phyloP scores from a whole-genome alignment of 2,113 vertebrate genomes.

The Petrocephalus microphthalmus region DNA sequence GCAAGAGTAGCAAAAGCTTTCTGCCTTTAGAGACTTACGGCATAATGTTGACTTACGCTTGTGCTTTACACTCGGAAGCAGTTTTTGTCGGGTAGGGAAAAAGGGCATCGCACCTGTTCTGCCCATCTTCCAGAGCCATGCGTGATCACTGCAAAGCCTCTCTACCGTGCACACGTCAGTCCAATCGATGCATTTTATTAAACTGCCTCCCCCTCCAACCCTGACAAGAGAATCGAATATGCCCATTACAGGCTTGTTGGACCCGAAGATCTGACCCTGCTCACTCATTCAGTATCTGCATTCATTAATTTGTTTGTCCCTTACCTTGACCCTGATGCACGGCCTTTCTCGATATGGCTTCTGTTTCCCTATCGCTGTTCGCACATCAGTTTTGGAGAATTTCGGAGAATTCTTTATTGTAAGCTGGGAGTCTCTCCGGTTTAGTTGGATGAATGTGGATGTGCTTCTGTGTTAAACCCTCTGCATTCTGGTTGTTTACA shows the following conservation, averaged over 20 bases:
- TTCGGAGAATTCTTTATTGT: neutral
- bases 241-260: slow-evolving; percentile 6
- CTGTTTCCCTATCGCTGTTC: neutral
- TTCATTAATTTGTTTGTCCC: neutral
- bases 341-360: neutral
- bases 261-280: neutral
- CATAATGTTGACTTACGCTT: neutral
- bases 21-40: neutral
- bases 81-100: neutral
- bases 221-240: slow-evolving; percentile 15
- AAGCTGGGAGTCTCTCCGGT: neutral
- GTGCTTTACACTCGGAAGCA: neutral
- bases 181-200: slow-evolving; percentile 24
- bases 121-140: neutral
- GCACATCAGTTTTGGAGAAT: neutral
- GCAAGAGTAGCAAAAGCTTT: too few species aligned
- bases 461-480: neutral
- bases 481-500: neutral
- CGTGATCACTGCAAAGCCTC: neutral
- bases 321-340: slow-evolving; percentile 1
- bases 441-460: neutral
- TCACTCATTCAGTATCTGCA: neutral
- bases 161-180: neutral
- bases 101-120: neutral
- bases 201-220: slow-evolving; percentile 5